These are phyloP conservation scores for Lethrus apterus DNA, from an alignment of 1,140 invertebrate species.

Conservation along the genomic window DNA sequence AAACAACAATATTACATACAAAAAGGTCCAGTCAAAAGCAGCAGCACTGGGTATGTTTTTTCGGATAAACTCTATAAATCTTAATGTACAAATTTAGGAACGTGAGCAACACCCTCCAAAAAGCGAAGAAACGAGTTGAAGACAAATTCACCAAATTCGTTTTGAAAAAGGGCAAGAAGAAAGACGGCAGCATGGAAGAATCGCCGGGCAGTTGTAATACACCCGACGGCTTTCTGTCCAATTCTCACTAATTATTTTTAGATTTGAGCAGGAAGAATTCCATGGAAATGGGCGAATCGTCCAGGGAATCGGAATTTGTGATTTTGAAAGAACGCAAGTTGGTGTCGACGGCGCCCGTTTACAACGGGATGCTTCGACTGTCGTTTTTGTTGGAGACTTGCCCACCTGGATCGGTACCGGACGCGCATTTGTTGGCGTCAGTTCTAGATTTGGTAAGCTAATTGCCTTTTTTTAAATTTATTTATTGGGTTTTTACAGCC, in stretches of 20 bases:
- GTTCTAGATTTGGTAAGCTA: slow-evolving; percentile 81
- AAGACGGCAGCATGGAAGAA: slow-evolving; percentile 81
- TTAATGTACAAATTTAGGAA: slow-evolving; percentile 33
- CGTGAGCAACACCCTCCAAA: slow-evolving; percentile 58
- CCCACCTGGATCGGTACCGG: slow-evolving; percentile 89
- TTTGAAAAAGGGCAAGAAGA: slow-evolving; percentile 71
- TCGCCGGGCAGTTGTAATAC: slow-evolving; percentile 61
- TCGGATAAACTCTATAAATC: neutral
- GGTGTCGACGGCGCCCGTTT: slow-evolving; percentile 64
- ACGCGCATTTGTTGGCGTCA: slow-evolving; percentile 92
- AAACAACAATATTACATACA: slow-evolving; percentile 39
- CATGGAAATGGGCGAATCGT: slow-evolving; percentile 67
- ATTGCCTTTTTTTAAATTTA: neutral
- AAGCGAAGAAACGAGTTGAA: slow-evolving; percentile 77
- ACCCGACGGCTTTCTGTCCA: neutral
- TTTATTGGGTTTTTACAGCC: slow-evolving; percentile 56
- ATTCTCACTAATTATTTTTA: slow-evolving; percentile 31
- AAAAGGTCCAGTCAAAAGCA: slow-evolving; percentile 26
- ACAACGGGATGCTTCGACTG: slow-evolving; percentile 75
- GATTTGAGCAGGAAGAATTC: slow-evolving; percentile 79
- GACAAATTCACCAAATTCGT: slow-evolving; percentile 69
- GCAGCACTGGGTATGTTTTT: slow-evolving; percentile 17
- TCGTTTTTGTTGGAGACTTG: slow-evolving; percentile 90
- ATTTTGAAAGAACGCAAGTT: slow-evolving; percentile 77
- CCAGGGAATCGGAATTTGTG: slow-evolving; percentile 76